Evolutionary conservation across 2,888 invertebrate species (phyloP).

Genomic region (Ophonus ardosiacus): DNA sequence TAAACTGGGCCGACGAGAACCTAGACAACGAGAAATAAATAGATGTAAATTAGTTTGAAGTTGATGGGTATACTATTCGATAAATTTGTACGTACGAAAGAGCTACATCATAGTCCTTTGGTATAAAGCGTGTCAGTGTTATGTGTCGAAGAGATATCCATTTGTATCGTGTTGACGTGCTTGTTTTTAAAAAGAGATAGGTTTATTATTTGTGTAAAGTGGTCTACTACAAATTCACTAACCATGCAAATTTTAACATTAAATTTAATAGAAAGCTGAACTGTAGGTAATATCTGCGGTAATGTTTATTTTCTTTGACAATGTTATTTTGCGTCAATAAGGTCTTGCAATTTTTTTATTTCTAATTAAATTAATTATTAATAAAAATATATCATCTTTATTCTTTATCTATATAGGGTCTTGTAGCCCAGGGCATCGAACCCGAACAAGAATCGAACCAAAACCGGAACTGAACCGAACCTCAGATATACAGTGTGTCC

Average conservation of each 20-base stretch:
- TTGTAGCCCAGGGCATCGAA: too few species aligned
- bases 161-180: constrained; percentile 50
- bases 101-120: constrained; percentile 53
- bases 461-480: too few species aligned
- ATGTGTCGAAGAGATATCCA: constrained; percentile 52
- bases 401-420: too few species aligned
- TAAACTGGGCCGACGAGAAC: constrained; percentile 92
- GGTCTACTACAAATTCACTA: constrained; percentile 1
- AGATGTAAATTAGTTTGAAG: background rate
- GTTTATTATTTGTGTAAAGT: constrained; percentile 43
- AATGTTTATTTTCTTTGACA: background rate
- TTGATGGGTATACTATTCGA: background rate
- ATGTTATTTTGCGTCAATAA: too few species aligned
- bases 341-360: too few species aligned
- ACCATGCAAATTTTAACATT: constrained; percentile 2
- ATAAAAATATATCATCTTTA: too few species aligned
- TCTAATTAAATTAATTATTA: too few species aligned
- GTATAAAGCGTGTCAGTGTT: constrained; percentile 60
- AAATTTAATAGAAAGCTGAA: constrained; percentile 6
- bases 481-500: too few species aligned
- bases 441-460: too few species aligned
- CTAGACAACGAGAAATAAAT: constrained; percentile 73
- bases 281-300: background rate
- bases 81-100: constrained; percentile 57
- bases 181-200: constrained; percentile 43